These are phyloP conservation scores for Pterophyllum scalare DNA, from an alignment of 2,113 vertebrate species.

Conservation along the genomic window DNA sequence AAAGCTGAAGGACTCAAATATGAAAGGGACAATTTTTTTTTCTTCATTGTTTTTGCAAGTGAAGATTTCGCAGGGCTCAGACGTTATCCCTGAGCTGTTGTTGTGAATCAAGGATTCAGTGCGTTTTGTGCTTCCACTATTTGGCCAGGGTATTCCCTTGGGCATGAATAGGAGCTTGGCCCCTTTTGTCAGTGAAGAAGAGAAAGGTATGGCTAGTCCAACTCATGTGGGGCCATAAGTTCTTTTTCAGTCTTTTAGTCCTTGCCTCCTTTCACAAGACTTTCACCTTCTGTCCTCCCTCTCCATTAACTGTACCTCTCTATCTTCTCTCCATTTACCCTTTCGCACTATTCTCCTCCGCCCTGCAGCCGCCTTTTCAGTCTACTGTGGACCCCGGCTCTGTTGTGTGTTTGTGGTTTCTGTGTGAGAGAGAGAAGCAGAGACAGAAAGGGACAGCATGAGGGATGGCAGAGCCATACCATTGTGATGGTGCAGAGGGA, in stretches of 20 bases:
- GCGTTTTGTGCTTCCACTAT: slow-evolving; percentile 7
- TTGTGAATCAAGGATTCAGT: not conserved
- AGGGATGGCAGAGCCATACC: slow-evolving; percentile 39
- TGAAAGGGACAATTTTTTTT: not conserved
- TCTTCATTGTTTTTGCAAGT: slow-evolving; percentile 4
- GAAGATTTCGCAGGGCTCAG: slow-evolving; percentile 3
- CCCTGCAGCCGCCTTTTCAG: not conserved
- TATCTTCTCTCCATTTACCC: slow-evolving; percentile 41
- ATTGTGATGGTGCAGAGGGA: slow-evolving; percentile 57
- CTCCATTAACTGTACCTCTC: slow-evolving; percentile 37
- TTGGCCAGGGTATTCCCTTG: slow-evolving; percentile 12
- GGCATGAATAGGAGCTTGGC: slow-evolving; percentile 10
- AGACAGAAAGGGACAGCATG: slow-evolving; percentile 19
- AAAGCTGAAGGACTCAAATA: not conserved
- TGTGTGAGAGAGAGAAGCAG: slow-evolving; percentile 9
- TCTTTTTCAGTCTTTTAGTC: not conserved
- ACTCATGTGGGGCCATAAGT: not conserved
- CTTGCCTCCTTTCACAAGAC: not conserved
- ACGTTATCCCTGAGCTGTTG: slow-evolving; percentile 12
- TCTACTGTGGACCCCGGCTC: not conserved
- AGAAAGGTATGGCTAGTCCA: not conserved
- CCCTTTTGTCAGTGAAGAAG: slow-evolving; percentile 11
- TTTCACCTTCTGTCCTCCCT: slow-evolving; percentile 23
- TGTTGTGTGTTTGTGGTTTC: slow-evolving; percentile 31
- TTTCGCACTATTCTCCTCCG: slow-evolving; percentile 38